These are phyloP conservation scores for Nomada fucata DNA, from an alignment of 2,888 invertebrate genomes.

Conservation along the genomic window DNA sequence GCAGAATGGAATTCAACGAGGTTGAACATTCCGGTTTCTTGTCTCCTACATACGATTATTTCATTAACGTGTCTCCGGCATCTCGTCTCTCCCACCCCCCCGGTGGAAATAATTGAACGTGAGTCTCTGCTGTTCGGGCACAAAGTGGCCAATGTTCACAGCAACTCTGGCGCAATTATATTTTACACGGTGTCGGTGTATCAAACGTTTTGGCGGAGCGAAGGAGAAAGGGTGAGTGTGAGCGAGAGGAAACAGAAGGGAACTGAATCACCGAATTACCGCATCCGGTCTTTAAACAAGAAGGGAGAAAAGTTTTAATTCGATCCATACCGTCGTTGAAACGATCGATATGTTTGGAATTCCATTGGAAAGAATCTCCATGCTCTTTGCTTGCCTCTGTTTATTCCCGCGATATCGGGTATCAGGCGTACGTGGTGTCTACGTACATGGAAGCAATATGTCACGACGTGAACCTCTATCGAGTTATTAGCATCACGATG, in stretches of 20 bases:
- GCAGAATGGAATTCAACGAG: slow-evolving; percentile 60
- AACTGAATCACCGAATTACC: slow-evolving; percentile 7
- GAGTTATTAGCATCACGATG: slow-evolving; percentile 4
- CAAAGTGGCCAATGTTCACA: slow-evolving; percentile 20
- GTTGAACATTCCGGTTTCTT: slow-evolving; percentile 60
- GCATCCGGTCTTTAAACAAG: slow-evolving; percentile 18
- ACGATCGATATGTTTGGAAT: slow-evolving; percentile 42
- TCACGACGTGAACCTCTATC: slow-evolving; percentile 13
- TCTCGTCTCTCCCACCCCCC: slow-evolving; percentile 12
- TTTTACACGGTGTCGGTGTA: neutral
- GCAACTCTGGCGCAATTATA: neutral
- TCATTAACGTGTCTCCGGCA: slow-evolving; percentile 50
- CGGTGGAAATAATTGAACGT: slow-evolving; percentile 42
- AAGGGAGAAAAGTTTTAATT: slow-evolving; percentile 3
- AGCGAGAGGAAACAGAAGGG: neutral
- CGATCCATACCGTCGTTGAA: neutral
- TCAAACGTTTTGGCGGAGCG: slow-evolving; percentile 6
- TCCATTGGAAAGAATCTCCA: slow-evolving; percentile 12
- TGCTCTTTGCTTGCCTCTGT: neutral
- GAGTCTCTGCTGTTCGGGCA: slow-evolving; percentile 3
- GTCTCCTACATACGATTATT: slow-evolving; percentile 57
- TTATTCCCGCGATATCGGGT: slow-evolving; percentile 40
- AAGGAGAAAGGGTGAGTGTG: neutral
- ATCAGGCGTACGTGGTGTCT: slow-evolving; percentile 43
- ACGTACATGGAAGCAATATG: slow-evolving; percentile 43